Percentiles rank a stretch among this genome's conserved stretches.
These are phyloP conservation scores for Schizotus pectinicornis DNA, from an alignment of 2,888 invertebrate genomes.

Conservation along the genomic window DNA sequence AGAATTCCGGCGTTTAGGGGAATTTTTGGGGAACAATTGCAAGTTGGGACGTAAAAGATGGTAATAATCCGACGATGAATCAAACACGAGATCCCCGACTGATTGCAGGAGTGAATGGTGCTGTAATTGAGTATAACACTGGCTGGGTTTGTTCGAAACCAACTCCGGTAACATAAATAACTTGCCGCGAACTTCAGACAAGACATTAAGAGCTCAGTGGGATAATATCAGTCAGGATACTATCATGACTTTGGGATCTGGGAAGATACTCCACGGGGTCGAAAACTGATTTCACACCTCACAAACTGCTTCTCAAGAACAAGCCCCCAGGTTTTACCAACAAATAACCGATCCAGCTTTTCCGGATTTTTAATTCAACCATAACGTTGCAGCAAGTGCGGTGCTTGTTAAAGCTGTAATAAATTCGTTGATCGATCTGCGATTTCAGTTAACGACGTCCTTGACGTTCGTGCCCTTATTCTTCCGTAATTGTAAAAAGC, in stretches of 20 bases:
- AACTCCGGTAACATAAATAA: constrained; percentile 38
- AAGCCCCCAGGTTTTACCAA: too few relatives aligned
- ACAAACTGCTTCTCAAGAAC: constrained; percentile 4
- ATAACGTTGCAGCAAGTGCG: too few relatives aligned
- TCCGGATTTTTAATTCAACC: too few relatives aligned
- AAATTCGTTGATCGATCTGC: too few relatives aligned
- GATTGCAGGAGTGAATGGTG: constrained; percentile 14
- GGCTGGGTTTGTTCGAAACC: constrained; percentile 27
- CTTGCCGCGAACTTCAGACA: constrained; percentile 35
- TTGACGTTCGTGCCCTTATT: too few relatives aligned
- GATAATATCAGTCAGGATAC: constrained; percentile 40
- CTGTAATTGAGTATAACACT: constrained; percentile 26
- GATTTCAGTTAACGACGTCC: too few relatives aligned
- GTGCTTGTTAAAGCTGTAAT: too few relatives aligned
- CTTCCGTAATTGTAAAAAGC: too few relatives aligned
- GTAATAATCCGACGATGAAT: constrained; percentile 17
- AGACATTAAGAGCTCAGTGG: constrained; percentile 40
- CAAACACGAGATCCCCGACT: constrained; percentile 13
- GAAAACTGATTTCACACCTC: constrained; percentile 27
- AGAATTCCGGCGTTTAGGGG: too few relatives aligned
- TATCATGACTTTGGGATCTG: constrained; percentile 21
- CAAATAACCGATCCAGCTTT: too few relatives aligned
- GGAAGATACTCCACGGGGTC: constrained; percentile 16
- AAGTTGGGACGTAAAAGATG: background rate
- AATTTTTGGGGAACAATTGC: background rate